phyloP scores from a whole-genome alignment of 2,797 vertebrate genomes.

The Gastrophryne carolinensis region DNA sequence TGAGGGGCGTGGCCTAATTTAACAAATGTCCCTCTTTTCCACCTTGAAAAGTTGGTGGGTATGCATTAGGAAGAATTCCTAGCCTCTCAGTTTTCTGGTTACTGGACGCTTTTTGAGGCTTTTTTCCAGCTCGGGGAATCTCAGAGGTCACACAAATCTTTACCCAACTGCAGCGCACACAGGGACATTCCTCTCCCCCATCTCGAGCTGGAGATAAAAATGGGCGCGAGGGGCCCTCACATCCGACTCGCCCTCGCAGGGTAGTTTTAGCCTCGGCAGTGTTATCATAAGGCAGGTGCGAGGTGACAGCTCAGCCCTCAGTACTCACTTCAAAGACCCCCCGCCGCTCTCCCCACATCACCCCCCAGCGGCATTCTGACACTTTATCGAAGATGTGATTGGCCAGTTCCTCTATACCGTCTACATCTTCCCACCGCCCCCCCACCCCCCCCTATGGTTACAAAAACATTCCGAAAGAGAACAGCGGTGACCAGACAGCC shows the following conservation, averaged over 20 bases:
- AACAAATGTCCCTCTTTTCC: too few relatives aligned
- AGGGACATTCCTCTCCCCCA: background rate
- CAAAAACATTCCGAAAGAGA: too few relatives aligned
- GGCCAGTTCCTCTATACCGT: slow-evolving; percentile 13
- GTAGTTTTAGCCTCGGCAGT: slow-evolving; percentile 42
- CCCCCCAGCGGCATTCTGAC: slow-evolving; percentile 13
- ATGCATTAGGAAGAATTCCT: too few relatives aligned
- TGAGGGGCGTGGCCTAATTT: too few relatives aligned
- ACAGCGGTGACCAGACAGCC: too few relatives aligned
- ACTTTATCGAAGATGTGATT: slow-evolving; percentile 31
- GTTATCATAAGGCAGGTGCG: slow-evolving; percentile 51
- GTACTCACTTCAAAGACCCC: slow-evolving; percentile 33
- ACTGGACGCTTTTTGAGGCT: too few relatives aligned
- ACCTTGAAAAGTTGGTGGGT: too few relatives aligned
- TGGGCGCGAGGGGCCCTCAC: background rate
- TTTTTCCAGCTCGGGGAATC: background rate
- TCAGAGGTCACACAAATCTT: background rate
- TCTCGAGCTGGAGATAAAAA: slow-evolving; percentile 18
- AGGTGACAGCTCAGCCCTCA: slow-evolving; percentile 33
- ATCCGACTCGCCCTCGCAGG: slow-evolving; percentile 14
- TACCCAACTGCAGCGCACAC: background rate
- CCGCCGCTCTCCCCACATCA: slow-evolving; percentile 5
- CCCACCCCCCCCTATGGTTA: slow-evolving; percentile 1
- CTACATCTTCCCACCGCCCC: background rate
- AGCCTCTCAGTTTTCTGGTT: too few relatives aligned